Evolutionary conservation across 2,113 vertebrate genomes (phyloP).

Genomic region (Danionella cerebrum): DNA sequence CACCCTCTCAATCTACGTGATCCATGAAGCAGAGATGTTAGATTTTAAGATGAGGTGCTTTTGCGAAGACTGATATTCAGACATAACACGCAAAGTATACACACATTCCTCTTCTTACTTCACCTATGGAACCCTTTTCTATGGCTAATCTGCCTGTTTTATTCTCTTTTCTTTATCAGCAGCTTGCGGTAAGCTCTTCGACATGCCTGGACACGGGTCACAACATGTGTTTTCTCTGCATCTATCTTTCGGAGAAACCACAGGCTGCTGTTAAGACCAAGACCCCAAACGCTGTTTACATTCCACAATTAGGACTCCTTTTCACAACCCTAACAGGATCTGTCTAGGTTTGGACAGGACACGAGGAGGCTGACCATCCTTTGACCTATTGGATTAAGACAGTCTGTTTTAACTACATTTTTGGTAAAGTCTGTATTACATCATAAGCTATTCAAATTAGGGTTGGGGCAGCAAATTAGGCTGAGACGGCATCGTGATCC

Average conservation of each 20-base stretch:
- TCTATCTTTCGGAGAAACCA: slow-evolving; percentile 17
- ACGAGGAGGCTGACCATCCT: too few relatives aligned
- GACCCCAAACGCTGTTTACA: slow-evolving; percentile 7
- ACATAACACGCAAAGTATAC: neutral
- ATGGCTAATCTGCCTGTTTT: neutral
- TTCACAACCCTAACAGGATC: slow-evolving; percentile 32
- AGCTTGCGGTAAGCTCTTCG: slow-evolving; percentile 15
- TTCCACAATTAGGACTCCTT: slow-evolving; percentile 47
- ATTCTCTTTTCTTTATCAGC: slow-evolving; percentile 5
- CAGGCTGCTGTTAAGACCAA: neutral
- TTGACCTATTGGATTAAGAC: too few relatives aligned
- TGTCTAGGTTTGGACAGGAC: slow-evolving; percentile 23
- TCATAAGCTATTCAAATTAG: too few relatives aligned
- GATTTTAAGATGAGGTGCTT: neutral
- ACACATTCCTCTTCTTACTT: neutral
- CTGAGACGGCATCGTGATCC: too few relatives aligned
- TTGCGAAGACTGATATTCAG: neutral
- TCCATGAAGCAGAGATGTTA: neutral
- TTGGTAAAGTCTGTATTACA: too few relatives aligned
- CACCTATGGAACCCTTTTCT: neutral
- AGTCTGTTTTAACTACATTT: too few relatives aligned
- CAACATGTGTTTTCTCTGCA: neutral
- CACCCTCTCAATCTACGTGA: slow-evolving; percentile 9
- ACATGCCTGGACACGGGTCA: slow-evolving; percentile 42
- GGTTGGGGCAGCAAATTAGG: too few relatives aligned